Base-by-base conservation (phyloP, 2,888 invertebrate species). In the Nomada fabriciana region DNA sequence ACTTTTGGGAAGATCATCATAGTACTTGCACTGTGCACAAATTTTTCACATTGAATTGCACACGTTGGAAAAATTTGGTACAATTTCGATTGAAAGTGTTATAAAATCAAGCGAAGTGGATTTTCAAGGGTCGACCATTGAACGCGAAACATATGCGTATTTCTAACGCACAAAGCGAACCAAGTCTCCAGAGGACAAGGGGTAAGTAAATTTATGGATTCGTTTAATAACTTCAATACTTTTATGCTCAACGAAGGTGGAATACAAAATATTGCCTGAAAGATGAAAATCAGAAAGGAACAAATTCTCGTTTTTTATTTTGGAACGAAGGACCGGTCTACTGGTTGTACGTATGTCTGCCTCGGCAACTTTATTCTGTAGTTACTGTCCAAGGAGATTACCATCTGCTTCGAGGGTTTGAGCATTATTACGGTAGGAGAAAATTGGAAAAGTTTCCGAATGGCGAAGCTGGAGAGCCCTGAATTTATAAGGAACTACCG, bases 391-490 rank as follows among this genome's bases (percentile, higher is more conserved):
- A 2, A n/a, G 10, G 36, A 71, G 53, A 63, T 43, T 55, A 15
- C 23, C 23, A 72, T 55, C 55, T 11, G 13, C 64, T 55, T 55
- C 63, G 43, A 20, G 43, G 43, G n/a, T 7, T 50, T 13, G 29
- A 61, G 23, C 5, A 13, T 47, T 55, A 64, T 64, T 55, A 43
- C 55, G 55, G 15, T 64, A 23, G n/a, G 25, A 29, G 64, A 55
- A 64, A 55, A 72, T 72, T 64, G 72, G 5, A n/a, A 72, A 72
- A 72, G 10, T 72, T 55, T 72, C 2, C 0, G 52, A 43, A 55
- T 29, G 43, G 15, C 53, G 25, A 23, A 25, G 25, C 5, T 15
- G 11, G 11, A 42, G 25, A 2, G 18, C 3, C 9, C 3, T n/a
- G 2, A 5, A 43, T 13, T 13, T 25, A 13, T 20, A 11, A n/a